phyloP scores from a whole-genome alignment of 2,888 invertebrate species.

The Seira sanloemensis region DNA sequence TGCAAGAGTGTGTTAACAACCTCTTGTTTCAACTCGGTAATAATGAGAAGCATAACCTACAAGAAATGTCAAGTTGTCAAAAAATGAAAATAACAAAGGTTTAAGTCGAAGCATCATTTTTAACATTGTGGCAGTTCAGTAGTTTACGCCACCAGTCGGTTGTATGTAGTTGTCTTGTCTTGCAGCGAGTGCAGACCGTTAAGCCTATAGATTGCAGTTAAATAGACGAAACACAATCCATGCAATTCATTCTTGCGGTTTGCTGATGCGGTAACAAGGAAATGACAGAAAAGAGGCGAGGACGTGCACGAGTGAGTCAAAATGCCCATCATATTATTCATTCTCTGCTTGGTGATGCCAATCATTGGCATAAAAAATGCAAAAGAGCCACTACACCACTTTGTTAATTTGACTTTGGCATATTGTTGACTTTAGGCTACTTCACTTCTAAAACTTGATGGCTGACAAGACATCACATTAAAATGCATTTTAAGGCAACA shows the following conservation, averaged over 20 bases:
- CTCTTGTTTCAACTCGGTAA: too few species aligned
- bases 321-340: background rate
- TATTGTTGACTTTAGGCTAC: background rate
- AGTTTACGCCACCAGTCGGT: too few species aligned
- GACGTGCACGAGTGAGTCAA: background rate
- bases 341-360: background rate
- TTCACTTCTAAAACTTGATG: background rate
- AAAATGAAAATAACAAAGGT: background rate
- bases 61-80: too few species aligned
- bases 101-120: background rate
- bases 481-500: constrained; percentile 23
- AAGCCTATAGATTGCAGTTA: background rate
- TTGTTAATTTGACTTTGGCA: background rate
- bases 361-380: background rate
- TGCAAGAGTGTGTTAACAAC: too few species aligned
- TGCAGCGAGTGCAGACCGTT: too few species aligned
- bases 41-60: too few species aligned
- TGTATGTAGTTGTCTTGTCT: too few species aligned
- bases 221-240: background rate
- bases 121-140: too few species aligned
- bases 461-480: background rate
- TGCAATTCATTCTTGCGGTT: background rate
- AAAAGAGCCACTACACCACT: background rate
- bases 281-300: background rate
- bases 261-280: background rate